Evolutionary conservation across 2,797 vertebrate species (phyloP).

Genomic region (Chiloscyllium punctatum): DNA sequence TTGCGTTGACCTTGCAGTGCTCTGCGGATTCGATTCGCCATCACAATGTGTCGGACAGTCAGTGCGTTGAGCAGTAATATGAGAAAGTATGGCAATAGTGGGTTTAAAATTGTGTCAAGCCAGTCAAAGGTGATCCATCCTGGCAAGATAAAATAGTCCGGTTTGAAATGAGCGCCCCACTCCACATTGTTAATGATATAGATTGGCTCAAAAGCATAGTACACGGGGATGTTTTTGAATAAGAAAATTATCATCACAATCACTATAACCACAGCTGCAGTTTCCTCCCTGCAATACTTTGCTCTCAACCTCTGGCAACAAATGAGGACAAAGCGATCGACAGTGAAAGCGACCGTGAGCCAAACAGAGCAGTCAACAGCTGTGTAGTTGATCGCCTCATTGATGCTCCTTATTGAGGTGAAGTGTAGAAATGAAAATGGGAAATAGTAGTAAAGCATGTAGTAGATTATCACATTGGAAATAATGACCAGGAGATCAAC

Average conservation of each 20-base stretch:
- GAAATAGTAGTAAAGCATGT: not conserved
- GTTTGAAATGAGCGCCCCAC: not conserved
- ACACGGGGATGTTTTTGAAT: not conserved
- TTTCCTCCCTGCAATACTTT: not conserved
- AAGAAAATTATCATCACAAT: no score
- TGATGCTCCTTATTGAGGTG: not conserved
- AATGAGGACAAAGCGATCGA: not conserved
- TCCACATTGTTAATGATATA: not conserved
- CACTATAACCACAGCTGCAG: not conserved
- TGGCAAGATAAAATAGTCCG: not conserved
- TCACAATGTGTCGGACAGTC: not conserved
- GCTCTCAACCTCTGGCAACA: not conserved
- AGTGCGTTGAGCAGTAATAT: not conserved
- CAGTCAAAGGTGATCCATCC: not conserved
- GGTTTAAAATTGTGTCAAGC: not conserved
- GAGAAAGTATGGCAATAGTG: not conserved
- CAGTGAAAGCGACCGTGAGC: conserved; percentile 15
- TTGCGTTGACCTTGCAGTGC: not conserved
- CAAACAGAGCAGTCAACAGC: not conserved
- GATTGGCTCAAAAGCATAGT: not conserved
- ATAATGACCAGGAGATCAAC: not conserved
- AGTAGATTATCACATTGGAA: not conserved
- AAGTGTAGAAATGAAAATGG: not conserved
- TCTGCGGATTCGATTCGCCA: not conserved
- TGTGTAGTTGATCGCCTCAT: not conserved